A percentile compares a stretch with the other conserved stretches of the same genome.
These are phyloP conservation scores for Hephaestus fuliginosus DNA, from an alignment of 2,797 vertebrate species.

Conservation along the genomic window DNA sequence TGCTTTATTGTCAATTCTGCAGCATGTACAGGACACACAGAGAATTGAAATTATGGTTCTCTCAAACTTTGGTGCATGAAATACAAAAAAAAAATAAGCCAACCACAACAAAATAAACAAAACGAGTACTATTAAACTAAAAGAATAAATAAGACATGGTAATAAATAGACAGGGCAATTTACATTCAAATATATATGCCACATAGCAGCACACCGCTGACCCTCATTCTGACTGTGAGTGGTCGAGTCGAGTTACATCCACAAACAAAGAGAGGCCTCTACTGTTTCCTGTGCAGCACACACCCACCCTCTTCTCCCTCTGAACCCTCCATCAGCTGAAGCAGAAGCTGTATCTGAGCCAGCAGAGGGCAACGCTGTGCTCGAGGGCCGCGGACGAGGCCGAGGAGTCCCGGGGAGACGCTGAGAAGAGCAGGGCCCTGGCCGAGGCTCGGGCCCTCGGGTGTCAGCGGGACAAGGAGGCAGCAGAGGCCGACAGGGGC, in stretches of 20 bases:
- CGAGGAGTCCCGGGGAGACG: slow-evolving; percentile 64
- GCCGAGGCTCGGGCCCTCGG: slow-evolving; percentile 75
- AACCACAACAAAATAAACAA: too few relatives aligned
- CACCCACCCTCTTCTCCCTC: not conserved
- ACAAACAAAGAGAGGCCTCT: slow-evolving; percentile 52
- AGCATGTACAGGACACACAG: too few relatives aligned
- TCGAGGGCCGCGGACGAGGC: slow-evolving; percentile 75
- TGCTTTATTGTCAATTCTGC: too few relatives aligned
- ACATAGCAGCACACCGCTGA: not conserved
- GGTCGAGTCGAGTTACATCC: slow-evolving; percentile 39
- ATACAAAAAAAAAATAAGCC: too few relatives aligned
- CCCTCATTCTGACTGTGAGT: not conserved
- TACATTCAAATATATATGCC: not conserved
- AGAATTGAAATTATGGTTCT: too few relatives aligned
- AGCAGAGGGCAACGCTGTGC: slow-evolving; percentile 82
- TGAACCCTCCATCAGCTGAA: slow-evolving; percentile 74
- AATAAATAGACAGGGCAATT: too few relatives aligned
- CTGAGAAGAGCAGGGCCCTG: slow-evolving; percentile 74
- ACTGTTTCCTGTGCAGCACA: slow-evolving; percentile 41
- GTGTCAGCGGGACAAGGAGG: slow-evolving; percentile 73
- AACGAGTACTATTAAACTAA: too few relatives aligned
- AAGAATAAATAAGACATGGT: too few relatives aligned
- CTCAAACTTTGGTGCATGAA: too few relatives aligned
- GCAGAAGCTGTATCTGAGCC: slow-evolving; percentile 80
- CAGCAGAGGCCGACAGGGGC: slow-evolving; percentile 64